Evolutionary conservation across 2,113 vertebrate genomes (phyloP), one percentile per base, ranked within the genome.

Genomic region (Plectropomus leopardus): DNA sequence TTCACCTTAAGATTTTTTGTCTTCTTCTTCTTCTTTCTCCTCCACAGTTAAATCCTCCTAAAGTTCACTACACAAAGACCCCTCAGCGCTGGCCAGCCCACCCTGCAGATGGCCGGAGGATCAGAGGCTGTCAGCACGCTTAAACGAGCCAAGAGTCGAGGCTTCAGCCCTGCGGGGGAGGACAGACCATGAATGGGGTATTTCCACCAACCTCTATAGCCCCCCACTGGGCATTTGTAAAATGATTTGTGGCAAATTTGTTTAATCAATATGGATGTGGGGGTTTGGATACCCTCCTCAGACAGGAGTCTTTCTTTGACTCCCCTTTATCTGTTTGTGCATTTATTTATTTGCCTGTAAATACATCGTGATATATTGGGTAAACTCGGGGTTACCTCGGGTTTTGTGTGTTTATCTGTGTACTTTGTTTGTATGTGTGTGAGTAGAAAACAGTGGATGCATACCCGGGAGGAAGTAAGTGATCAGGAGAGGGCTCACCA

Each of bases 221-320:
- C 97, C 95, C 94, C 96, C 92, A 90, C 97, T 94, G 96, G 95
- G 97, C 97, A 96, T 97, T 99, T 98, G 96, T 98, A 95, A 95
- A 93, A 97, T 97, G 97, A 98, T 98, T 99, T 99, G 98, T 97
- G 97, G 96, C 96, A 98, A 98, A 99, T 99, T 99, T 98, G 98
- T 99, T 98, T 96, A 97, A 97, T 97, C 97, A 97, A 96, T 96
- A 96, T 94, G 94, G 93, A 94, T 92, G 93, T 68, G 85, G 87
- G 93, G 96, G 95, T 93, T 95, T 96, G 95, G 94, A 90, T 92
- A 91, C 93, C 83, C 94, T 94, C 92, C 89, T 82, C 86, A 89
- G 57, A 69, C 59, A 77, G 19, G 68, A 74, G 63, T 64, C 78
- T 69, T 69, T 63, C 69, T 61, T 23, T 50, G 4, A 23, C 47